Percentiles rank a stretch among this genome's conserved stretches.
phyloP scores from a whole-genome alignment of 2,797 vertebrate genomes.

The Tapera naevia region DNA sequence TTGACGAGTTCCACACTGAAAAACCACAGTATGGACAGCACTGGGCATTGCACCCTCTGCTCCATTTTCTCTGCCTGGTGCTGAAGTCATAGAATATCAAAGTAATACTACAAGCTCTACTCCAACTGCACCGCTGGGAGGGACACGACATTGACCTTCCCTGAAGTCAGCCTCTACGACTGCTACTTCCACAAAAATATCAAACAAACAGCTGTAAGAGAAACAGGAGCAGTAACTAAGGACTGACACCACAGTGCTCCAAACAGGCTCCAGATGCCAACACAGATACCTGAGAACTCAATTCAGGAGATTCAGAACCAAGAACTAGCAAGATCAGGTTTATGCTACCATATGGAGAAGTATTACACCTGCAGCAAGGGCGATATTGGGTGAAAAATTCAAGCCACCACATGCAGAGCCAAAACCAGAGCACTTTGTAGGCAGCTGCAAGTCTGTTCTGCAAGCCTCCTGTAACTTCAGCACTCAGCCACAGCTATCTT shows the following conservation, averaged over 20 bases:
- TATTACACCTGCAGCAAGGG: neutral
- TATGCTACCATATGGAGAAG: neutral
- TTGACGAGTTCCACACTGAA: neutral
- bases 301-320: rapidly evolving
- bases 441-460: neutral
- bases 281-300: rapidly evolving
- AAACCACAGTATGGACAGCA: rapidly evolving
- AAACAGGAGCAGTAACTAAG: neutral
- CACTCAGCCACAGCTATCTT: rapidly evolving
- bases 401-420: neutral
- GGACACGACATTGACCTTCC: rapidly evolving
- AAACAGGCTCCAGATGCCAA: neutral
- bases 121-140: rapidly evolving
- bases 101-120: rapidly evolving
- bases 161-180: rapidly evolving
- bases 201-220: neutral
- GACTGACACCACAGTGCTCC: rapidly evolving
- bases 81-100: rapidly evolving
- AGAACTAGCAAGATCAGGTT: neutral
- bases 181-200: neutral
- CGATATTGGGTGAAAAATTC: neutral
- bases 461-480: rapidly evolving
- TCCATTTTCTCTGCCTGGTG: neutral
- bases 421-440: neutral
- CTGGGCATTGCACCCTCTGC: neutral